Conservation (phyloP, 2,797 vertebrate species). For the Erithacus rubecula region DNA sequence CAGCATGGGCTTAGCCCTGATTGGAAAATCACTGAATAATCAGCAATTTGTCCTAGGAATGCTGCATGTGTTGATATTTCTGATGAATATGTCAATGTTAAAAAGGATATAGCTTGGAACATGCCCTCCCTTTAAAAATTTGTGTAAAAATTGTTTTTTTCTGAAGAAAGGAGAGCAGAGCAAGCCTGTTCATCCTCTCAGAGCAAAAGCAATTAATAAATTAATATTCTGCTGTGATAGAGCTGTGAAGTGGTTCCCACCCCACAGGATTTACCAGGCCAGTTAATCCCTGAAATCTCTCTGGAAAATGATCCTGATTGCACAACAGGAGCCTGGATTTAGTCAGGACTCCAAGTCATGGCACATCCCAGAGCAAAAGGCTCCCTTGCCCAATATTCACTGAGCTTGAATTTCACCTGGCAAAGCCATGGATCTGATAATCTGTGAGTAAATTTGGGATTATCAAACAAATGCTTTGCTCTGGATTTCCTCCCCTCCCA, state of each 20-base stretch:
- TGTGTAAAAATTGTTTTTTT: not conserved
- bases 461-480: not conserved
- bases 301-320: not conserved
- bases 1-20: not conserved
- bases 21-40: not conserved
- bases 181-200: not conserved
- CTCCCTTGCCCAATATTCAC: not conserved
- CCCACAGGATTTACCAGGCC: not conserved
- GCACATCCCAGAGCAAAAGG: not conserved
- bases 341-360: not conserved
- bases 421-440: not conserved
- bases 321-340: not conserved
- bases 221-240: not conserved
- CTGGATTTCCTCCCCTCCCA: not conserved
- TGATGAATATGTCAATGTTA: not conserved
- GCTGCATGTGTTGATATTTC: not conserved
- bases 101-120: accelerated
- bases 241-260: not conserved
- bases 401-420: not conserved
- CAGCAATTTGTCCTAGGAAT: not conserved
- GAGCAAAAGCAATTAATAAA: not conserved
- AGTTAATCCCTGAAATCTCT: not conserved
- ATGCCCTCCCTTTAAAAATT: not conserved
- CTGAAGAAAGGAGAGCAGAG: not conserved
- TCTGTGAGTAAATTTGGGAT: not conserved